Percentiles rank a stretch among this genome's conserved stretches.
Evolutionary conservation across 2,888 invertebrate genomes (phyloP).

Genomic region (Junonia oenone): DNA sequence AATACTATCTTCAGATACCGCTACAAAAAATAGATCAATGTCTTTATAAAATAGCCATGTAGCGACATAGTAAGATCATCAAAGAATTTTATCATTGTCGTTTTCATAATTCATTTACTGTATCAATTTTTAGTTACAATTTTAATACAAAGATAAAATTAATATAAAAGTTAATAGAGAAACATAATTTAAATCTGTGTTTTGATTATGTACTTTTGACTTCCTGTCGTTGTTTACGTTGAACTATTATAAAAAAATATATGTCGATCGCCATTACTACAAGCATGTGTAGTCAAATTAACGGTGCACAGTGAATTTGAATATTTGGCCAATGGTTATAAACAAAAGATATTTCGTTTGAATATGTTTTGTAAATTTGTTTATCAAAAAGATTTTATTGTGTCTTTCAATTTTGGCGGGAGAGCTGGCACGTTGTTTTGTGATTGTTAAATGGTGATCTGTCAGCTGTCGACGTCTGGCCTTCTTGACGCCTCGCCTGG

Average conservation of each 20-base stretch:
- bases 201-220: background rate
- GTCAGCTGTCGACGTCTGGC: conserved; percentile 66
- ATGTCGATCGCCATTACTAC: conserved; percentile 35
- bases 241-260: conserved; percentile 18
- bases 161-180: background rate
- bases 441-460: conserved; percentile 58
- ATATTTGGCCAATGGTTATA: conserved; percentile 3
- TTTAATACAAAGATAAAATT: background rate
- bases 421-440: conserved; percentile 55
- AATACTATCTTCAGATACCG: conserved; percentile 14
- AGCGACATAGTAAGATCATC: conserved; percentile 1
- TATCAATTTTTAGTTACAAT: background rate
- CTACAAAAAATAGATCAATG: conserved; percentile 26
- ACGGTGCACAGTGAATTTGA: conserved; percentile 33
- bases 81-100: conserved; percentile 2
- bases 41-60: conserved; percentile 20
- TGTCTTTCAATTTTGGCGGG: conserved; percentile 72
- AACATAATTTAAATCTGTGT: background rate
- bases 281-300: conserved; percentile 33
- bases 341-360: background rate
- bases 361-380: conserved; percentile 30
- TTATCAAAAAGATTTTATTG: conserved; percentile 45
- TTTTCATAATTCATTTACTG: conserved; percentile 10
- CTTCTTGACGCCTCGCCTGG: conserved; percentile 52
- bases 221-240: conserved; percentile 16